Evolutionary conservation across 2,888 invertebrate genomes (phyloP).

Genomic region (Apamea sordens): DNA sequence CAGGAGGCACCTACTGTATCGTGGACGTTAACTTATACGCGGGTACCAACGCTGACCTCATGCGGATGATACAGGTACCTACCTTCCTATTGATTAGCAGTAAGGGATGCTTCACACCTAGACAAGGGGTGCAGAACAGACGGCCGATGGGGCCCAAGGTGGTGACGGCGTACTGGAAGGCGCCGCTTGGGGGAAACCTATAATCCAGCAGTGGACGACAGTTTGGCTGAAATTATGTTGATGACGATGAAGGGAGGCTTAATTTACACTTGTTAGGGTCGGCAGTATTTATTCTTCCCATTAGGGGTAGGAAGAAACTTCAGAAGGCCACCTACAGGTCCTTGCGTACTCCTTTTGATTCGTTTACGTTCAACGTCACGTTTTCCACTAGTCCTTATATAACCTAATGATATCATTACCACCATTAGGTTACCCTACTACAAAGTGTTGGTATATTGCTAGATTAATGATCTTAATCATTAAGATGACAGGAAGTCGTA

Average conservation of each 20-base stretch:
- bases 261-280: not conserved
- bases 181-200: not conserved
- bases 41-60: slow-evolving; percentile 71
- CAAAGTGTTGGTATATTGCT: not conserved
- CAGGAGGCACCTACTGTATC: slow-evolving; percentile 79
- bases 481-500: not conserved
- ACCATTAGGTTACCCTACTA: not conserved
- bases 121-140: not conserved
- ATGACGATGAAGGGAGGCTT: not conserved
- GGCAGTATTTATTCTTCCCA: too few relatives aligned
- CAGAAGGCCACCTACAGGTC: too few relatives aligned
- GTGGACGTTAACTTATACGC: slow-evolving; percentile 76
- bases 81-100: not conserved
- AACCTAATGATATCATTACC: not conserved
- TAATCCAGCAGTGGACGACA: not conserved
- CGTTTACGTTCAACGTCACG: too few relatives aligned
- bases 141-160: not conserved
- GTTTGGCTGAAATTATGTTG: not conserved
- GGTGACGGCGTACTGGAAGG: not conserved
- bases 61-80: slow-evolving; percentile 78
- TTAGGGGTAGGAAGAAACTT: too few relatives aligned
- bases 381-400: not conserved
- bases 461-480: not conserved
- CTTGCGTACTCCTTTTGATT: too few relatives aligned
- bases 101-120: not conserved